Percentiles rank a stretch among this genome's conserved stretches.
These are phyloP conservation scores for Asarcornis scutulata DNA, from an alignment of 2,113 vertebrate species.

Conservation along the genomic window DNA sequence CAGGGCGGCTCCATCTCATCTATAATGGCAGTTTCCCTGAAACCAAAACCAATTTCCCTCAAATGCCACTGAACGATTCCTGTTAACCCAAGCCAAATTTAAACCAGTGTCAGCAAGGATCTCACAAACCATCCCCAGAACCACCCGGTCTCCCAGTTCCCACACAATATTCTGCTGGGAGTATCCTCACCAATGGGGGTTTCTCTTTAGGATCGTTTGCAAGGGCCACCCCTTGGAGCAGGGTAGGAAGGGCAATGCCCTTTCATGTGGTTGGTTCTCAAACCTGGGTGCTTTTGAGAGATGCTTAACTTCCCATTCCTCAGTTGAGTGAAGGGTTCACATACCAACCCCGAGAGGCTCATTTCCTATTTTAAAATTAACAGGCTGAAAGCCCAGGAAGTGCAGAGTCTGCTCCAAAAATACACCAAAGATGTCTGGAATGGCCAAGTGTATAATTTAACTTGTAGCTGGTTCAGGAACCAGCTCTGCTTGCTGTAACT, in stretches of 20 bases:
- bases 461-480: background rate
- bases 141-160: fast-evolving
- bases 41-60: background rate
- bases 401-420: constrained; percentile 22
- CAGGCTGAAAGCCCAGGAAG: constrained; percentile 26
- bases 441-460: constrained; percentile 27
- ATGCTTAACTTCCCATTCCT: background rate
- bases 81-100: background rate
- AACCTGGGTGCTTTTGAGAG: constrained; percentile 2
- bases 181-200: background rate
- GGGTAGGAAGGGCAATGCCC: background rate
- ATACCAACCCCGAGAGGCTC: background rate
- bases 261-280: background rate
- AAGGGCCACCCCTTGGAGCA: background rate
- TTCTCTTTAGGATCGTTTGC: background rate
- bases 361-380: constrained; percentile 45
- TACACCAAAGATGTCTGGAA: constrained; percentile 18
- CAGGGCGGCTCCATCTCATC: background rate
- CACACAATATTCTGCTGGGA: background rate
- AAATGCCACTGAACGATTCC: background rate
- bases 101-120: background rate
- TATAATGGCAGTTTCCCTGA: background rate
- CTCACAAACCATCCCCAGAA: background rate
- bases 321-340: background rate
- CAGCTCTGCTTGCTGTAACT: background rate